These are phyloP conservation scores for Sitobion miscanthi DNA, from an alignment of 1,140 invertebrate species.

Conservation along the genomic window DNA sequence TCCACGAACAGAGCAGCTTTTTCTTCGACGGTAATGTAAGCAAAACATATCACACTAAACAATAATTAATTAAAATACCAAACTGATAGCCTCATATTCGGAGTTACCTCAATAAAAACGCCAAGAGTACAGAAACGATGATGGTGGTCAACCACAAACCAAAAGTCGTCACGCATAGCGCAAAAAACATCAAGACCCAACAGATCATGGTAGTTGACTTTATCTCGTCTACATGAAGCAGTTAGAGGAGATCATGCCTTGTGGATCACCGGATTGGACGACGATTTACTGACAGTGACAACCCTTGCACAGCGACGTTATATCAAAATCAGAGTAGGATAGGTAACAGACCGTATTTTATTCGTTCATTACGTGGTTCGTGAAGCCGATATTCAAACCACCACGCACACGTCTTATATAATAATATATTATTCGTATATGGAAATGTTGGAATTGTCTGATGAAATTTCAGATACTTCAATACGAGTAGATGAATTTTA, in stretches of 20 bases:
- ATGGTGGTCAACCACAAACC: constrained; percentile 29
- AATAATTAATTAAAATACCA: neutral
- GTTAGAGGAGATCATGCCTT: neutral
- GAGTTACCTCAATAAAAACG: constrained; percentile 22
- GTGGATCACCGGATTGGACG: neutral
- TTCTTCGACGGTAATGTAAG: constrained; percentile 5
- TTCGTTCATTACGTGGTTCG: neutral
- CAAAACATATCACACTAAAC: constrained; percentile 18
- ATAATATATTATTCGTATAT: neutral
- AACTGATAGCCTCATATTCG: too few species aligned
- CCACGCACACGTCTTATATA: neutral
- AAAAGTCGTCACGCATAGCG: constrained; percentile 15
- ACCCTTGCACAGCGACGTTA: neutral
- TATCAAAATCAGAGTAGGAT: neutral
- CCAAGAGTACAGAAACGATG: neutral
- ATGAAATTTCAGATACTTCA: neutral
- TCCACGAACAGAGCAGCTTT: neutral
- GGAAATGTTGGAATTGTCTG: neutral
- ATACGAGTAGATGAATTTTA: too few species aligned
- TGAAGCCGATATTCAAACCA: neutral
- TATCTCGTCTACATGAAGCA: neutral
- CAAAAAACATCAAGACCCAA: neutral
- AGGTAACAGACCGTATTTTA: neutral
- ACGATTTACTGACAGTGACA: neutral
- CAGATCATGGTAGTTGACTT: neutral